Evolutionary conservation across 2,797 vertebrate species (phyloP).

Genomic region (Oreochromis grahami): DNA sequence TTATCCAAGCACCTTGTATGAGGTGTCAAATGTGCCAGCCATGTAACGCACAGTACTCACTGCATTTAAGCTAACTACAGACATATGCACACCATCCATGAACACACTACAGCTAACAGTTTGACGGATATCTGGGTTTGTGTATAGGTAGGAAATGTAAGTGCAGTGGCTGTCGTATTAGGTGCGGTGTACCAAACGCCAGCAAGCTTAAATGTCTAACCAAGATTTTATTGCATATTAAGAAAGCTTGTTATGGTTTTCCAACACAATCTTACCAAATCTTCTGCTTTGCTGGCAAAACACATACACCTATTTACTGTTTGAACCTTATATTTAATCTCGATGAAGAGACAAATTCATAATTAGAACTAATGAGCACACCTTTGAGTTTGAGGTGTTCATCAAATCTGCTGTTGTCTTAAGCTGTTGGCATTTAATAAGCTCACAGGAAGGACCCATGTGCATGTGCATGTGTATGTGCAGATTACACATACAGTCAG

Average conservation of each 20-base stretch:
- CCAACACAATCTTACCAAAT: neutral
- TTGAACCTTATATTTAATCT: neutral
- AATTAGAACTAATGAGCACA: neutral
- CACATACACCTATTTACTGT: neutral
- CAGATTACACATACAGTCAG: neutral
- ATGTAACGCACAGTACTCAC: neutral
- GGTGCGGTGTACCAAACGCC: neutral
- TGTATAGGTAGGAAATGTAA: neutral
- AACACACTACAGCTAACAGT: neutral
- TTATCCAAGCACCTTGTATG: slow-evolving; percentile 11
- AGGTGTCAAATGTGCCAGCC: neutral
- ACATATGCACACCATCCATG: neutral
- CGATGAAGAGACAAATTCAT: neutral
- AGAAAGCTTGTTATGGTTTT: neutral
- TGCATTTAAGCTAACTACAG: neutral
- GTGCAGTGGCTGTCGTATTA: neutral
- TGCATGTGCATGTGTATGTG: neutral
- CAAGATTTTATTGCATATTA: neutral
- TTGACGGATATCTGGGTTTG: neutral
- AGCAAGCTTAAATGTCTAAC: neutral
- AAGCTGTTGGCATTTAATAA: neutral
- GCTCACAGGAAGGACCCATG: neutral
- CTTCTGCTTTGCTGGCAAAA: neutral
- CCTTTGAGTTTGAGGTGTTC: neutral
- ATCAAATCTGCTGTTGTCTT: neutral